Base-by-base conservation (phyloP, 2,888 invertebrate genomes). In the Ctenicera cuprea region DNA sequence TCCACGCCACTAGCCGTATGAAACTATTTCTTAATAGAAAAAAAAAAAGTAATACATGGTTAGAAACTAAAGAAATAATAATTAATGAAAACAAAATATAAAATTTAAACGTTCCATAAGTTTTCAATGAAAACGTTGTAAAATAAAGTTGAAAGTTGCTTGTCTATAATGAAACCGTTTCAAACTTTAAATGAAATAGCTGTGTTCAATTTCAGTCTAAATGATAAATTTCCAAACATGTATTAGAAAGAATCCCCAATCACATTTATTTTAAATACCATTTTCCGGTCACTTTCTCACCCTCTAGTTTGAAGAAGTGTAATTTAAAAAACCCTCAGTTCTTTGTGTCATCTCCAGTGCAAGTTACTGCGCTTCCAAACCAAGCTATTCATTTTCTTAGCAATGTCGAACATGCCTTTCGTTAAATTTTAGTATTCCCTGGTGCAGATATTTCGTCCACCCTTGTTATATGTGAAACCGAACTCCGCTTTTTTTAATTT, bases 241-340 rank as follows among this genome's bases (percentile, higher is more conserved):
- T 73, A 75, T 81, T 82, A 81, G 81, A 82, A 82, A 82, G 82
- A 82, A 84, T 82, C 84, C 82, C 83, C 83, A 82, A 83, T 83
- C 82, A 80, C 85, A 85, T 85, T 86, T 85, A 84, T 86, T 85
- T 85, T 83, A 85, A 85, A 85, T 82, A 82, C 84, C 83, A 82
- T 83, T 82, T 81, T 81, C 81, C 82, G 82, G 82, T 82, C 82
- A 83, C 82, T 81, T 82, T 83, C 80, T 76, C 80, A 79, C 80
- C 78, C 78, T 68, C 80, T 78, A 75, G 75, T 75, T 71, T 74
- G 76, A 82, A 81, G 81, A 84, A 84, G 82, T 84, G 84, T 83
- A 86, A 85, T 85, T 85, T 84, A 84, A 85, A 85, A 74, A 82
- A 81, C 79, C 83, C 82, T 81, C 79, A 71, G 67, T 75, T 75